Evolutionary conservation across 1,140 invertebrate genomes (phyloP), one percentile per base, ranked within the genome.

Genomic region (Eubasilissa regina): DNA sequence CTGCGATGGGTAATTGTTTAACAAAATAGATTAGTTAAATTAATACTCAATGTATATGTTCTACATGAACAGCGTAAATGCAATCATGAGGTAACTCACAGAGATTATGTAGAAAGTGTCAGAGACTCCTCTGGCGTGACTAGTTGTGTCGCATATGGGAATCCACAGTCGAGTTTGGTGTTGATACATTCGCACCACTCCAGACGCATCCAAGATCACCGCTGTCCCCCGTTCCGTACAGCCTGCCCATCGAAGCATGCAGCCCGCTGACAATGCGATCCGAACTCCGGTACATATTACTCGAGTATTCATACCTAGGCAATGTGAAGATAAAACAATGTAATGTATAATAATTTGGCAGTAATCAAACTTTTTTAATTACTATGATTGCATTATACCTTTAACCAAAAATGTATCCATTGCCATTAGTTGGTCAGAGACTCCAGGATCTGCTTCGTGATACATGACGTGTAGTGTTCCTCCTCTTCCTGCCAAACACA

Each of bases 171-270:
- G 91, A 77, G 89, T 91, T n/a, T 88, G 89, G 6, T 89, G 89
- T 74, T 91, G 90, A 83, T 94, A 93, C 56, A 96, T 85, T 74
- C 91, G 89, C 25, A 95, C 82, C 70, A 94, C 84, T 74, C 94
- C 94, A 84, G 91, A 88, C 73, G 91, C 90, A 91, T 96, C 94
- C 84, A 90, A 90, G 47, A 89, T 90, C 84, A 87, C 90, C n/a
- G 91, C 93, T 64, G 93, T 96, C 77, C 93, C 95, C 83, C 93
- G 91, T 86, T 97, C 95, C 0, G 94, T 92, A 84, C 94, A 94
- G 55, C 97, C 97, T 62, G 95, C 84, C 97, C 97, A 98, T 56
- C 89, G 86, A 12, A 98, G 85, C 53, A 90, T 92, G 0, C 93
- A 88, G 45, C 92, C 91, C 0, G 94, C 92, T 0, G 92, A 92